These are phyloP conservation scores for Pocillopora meandrina DNA, from an alignment of 92 coral and sea anemone genomes.

Conservation along the genomic window DNA sequence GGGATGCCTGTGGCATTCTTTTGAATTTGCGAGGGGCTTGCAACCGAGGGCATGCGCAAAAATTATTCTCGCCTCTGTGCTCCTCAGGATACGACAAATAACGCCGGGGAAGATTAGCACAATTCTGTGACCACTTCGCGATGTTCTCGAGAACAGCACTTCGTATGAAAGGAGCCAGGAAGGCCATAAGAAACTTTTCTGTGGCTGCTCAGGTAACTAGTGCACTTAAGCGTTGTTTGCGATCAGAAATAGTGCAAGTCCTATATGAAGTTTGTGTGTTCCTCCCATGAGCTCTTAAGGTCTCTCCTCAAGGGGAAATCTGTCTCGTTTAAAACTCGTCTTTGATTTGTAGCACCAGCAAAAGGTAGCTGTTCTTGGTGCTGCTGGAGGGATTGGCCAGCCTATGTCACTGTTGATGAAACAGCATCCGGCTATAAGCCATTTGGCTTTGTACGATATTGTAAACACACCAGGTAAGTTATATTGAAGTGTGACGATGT, in stretches of 20 bases:
- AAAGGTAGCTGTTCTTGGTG: slow-evolving; percentile 98
- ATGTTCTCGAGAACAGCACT: slow-evolving; percentile 76
- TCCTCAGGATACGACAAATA: too few species aligned
- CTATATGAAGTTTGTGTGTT: background rate
- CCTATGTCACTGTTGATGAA: slow-evolving; percentile 95
- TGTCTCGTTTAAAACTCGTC: background rate
- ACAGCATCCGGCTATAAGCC: slow-evolving; percentile 88
- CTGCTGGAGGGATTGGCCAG: slow-evolving; percentile 99
- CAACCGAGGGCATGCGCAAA: slow-evolving; percentile 18
- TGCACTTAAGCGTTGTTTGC: background rate
- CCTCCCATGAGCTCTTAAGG: too few species aligned
- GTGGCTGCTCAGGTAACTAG: slow-evolving; percentile 73
- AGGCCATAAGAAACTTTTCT: slow-evolving; percentile 71
- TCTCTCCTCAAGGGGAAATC: too few species aligned
- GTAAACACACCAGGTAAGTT: slow-evolving; percentile 95
- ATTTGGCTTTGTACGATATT: slow-evolving; percentile 96
- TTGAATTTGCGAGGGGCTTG: slow-evolving; percentile 1
- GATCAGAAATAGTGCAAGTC: background rate
- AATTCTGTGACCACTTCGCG: background rate
- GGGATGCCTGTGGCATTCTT: too few species aligned
- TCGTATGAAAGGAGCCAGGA: slow-evolving; percentile 65
- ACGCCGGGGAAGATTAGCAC: background rate
- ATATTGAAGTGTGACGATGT: background rate
- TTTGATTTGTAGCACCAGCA: slow-evolving; percentile 70
- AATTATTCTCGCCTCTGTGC: background rate